Percentiles rank a stretch among this genome's conserved stretches.
Evolutionary conservation across 2,888 invertebrate species (phyloP).

Genomic region (Stratiomys singularior): DNA sequence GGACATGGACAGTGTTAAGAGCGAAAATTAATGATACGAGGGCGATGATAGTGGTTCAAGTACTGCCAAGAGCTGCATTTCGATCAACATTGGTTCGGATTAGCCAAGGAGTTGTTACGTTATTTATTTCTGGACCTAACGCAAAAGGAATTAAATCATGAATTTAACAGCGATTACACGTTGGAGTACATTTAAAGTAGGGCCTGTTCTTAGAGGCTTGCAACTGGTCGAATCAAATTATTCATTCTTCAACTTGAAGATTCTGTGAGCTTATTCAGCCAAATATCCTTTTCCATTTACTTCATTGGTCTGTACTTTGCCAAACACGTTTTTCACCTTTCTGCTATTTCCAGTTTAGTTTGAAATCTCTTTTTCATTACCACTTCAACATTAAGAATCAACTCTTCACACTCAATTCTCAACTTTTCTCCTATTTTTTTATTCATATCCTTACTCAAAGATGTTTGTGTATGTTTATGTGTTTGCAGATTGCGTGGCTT

Average conservation of each 20-base stretch:
- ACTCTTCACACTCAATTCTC: neutral
- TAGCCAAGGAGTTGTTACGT: too few relatives aligned
- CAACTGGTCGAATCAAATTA: too few relatives aligned
- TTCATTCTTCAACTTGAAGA: neutral
- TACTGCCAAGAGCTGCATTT: too few relatives aligned
- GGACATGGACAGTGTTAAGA: slow-evolving; percentile 17
- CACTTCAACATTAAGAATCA: neutral
- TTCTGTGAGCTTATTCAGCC: neutral
- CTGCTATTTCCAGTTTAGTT: neutral
- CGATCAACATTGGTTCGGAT: too few relatives aligned
- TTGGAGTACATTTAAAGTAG: too few relatives aligned
- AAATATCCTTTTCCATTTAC: slow-evolving; percentile 4
- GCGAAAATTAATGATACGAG: neutral
- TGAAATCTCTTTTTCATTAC: neutral
- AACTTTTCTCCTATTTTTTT: neutral
- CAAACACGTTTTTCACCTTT: neutral
- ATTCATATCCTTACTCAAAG: neutral
- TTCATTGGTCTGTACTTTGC: neutral
- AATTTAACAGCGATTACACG: too few relatives aligned
- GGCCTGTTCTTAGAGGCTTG: too few relatives aligned
- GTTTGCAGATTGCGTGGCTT: slow-evolving; percentile 85
- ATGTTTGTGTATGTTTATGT: slow-evolving; percentile 24
- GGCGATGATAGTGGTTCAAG: neutral
- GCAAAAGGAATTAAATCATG: too few relatives aligned
- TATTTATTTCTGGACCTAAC: too few relatives aligned